Evolutionary conservation across 1,140 invertebrate species (phyloP).

Genomic region (Drosophila athabasca): DNA sequence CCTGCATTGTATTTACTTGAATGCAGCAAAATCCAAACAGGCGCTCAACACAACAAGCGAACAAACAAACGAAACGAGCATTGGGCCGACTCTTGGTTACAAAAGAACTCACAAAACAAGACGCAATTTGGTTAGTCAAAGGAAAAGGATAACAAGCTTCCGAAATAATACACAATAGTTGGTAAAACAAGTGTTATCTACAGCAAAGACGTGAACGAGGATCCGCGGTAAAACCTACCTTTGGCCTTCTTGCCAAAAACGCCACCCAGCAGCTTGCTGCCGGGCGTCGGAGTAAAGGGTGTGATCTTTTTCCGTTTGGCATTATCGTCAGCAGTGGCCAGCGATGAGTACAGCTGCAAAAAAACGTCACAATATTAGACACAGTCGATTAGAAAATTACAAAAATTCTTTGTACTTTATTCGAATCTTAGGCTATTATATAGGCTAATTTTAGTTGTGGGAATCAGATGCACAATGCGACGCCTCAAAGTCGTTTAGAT

Average conservation of each 20-base stretch:
- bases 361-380: background rate
- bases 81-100: slow-evolving; percentile 34
- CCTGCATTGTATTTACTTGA: slow-evolving; percentile 78
- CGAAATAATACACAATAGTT: background rate
- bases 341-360: slow-evolving; percentile 57
- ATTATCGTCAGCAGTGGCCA: slow-evolving; percentile 46
- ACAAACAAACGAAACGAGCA: slow-evolving; percentile 69
- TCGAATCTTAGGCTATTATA: background rate
- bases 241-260: slow-evolving; percentile 77
- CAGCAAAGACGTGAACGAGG: background rate
- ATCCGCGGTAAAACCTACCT: slow-evolving; percentile 64
- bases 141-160: slow-evolving; percentile 27
- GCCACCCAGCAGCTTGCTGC: slow-evolving; percentile 72
- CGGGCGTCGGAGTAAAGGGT: slow-evolving; percentile 77
- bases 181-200: slow-evolving; percentile 31
- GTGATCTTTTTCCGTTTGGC: slow-evolving; percentile 67
- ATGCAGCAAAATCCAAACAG: slow-evolving; percentile 81
- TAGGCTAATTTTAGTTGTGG: background rate
- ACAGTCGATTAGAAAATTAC: slow-evolving; percentile 3
- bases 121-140: slow-evolving; percentile 33
- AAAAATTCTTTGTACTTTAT: slow-evolving; percentile 32
- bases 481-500: slow-evolving; percentile 50
- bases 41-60: slow-evolving; percentile 81
- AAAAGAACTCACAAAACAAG: slow-evolving; percentile 28
- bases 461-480: slow-evolving; percentile 3